These are phyloP conservation scores for Okamejei kenojei DNA, from an alignment of 2,797 vertebrate species.

Conservation along the genomic window DNA sequence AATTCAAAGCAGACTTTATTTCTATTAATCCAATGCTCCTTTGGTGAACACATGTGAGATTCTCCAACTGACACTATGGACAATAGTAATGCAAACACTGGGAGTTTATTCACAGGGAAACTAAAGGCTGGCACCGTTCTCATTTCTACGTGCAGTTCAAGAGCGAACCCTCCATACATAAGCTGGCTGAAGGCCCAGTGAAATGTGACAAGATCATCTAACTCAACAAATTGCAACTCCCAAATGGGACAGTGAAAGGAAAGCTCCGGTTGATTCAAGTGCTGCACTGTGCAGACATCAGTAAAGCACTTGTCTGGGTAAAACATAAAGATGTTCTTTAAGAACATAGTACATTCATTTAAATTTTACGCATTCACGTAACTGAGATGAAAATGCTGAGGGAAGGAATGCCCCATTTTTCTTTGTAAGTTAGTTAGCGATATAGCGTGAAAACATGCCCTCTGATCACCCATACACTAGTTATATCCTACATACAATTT, in stretches of 20 bases:
- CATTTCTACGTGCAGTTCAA: neutral
- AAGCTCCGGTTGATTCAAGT: neutral
- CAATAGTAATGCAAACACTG: neutral
- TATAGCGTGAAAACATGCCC: too few species aligned
- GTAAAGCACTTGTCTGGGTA: neutral
- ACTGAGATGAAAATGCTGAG: too few species aligned
- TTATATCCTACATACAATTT: too few species aligned
- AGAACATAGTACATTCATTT: neutral
- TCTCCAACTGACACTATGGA: too few species aligned
- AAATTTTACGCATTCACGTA: neutral
- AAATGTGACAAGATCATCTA: neutral
- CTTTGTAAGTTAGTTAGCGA: too few species aligned
- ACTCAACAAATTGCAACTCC: neutral
- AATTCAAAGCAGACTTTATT: constrained; percentile 12
- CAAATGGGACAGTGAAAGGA: neutral
- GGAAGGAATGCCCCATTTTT: neutral
- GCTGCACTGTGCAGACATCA: neutral
- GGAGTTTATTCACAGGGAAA: neutral
- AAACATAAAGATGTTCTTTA: neutral
- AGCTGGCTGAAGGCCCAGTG: neutral
- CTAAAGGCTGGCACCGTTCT: neutral
- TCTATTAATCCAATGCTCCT: neutral
- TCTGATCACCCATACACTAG: too few species aligned
- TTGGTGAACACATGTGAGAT: neutral
- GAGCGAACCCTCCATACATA: neutral